Evolutionary conservation across 2,113 vertebrate species (phyloP).

Genomic region (Brachionichthys hirsutus): DNA sequence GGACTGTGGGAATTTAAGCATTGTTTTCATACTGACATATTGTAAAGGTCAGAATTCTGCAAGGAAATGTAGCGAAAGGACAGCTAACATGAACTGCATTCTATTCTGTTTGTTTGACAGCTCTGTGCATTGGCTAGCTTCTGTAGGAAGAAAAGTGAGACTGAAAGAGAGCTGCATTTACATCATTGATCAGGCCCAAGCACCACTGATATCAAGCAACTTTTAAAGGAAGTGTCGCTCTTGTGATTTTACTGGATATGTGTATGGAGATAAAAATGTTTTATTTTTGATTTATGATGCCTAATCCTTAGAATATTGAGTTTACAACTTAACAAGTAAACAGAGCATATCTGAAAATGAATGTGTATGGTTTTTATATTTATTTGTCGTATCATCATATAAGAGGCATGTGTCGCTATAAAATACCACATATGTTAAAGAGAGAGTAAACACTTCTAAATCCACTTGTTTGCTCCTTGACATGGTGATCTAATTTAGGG

Average conservation of each 20-base stretch:
- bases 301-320: no score
- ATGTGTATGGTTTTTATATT: no score
- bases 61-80: conserved; percentile 54
- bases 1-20: conserved; percentile 28
- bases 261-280: neutral
- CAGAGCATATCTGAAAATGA: no score
- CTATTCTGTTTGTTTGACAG: conserved; percentile 50
- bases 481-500: conserved; percentile 7
- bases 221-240: conserved; percentile 30
- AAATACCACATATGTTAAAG: neutral
- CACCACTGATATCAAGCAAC: conserved; percentile 65
- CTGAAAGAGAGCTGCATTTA: conserved; percentile 60
- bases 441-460: conserved; percentile 1
- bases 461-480: conserved; percentile 20
- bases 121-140: conserved; percentile 49
- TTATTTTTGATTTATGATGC: neutral
- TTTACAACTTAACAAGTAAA: neutral
- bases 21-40: conserved; percentile 49
- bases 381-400: no score
- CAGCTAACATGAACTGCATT: conserved; percentile 34
- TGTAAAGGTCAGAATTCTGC: conserved; percentile 69
- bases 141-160: conserved; percentile 40
- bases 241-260: conserved; percentile 30
- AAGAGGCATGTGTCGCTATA: neutral
- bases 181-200: conserved; percentile 57